phyloP scores from a whole-genome alignment of 2,797 vertebrate species.

The Sylvilagus floridanus region DNA sequence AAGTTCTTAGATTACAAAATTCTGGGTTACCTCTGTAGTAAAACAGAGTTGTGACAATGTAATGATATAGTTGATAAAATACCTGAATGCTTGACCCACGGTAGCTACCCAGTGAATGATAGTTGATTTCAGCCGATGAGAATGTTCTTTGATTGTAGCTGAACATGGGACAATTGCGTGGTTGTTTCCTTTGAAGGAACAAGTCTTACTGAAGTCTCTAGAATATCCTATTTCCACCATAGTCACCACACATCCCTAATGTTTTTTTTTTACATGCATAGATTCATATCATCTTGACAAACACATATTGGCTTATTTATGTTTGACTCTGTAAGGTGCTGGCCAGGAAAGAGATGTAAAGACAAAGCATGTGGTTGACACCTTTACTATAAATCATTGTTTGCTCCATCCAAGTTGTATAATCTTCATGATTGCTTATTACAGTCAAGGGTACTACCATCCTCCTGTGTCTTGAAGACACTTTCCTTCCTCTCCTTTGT shows the following conservation, averaged over 20 bases:
- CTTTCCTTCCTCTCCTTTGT: background rate
- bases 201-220: background rate
- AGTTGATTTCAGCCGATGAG: background rate
- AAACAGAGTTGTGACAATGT: background rate
- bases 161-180: background rate
- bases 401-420: background rate
- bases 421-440: background rate
- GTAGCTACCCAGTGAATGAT: background rate
- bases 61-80: constrained; percentile 1
- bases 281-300: background rate
- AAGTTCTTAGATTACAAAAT: constrained; percentile 7
- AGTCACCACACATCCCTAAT: background rate
- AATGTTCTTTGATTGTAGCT: background rate
- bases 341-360: background rate
- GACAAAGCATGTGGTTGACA: background rate
- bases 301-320: constrained; percentile 8
- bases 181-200: background rate
- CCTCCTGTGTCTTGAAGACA: background rate
- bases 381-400: background rate
- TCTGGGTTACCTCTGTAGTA: background rate
- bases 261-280: background rate
- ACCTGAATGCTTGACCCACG: background rate
- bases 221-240: background rate
- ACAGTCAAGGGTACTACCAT: background rate
- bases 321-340: background rate